Evolutionary conservation across 2,888 invertebrate species (phyloP).

Genomic region (Hydrotaea diabolus): DNA sequence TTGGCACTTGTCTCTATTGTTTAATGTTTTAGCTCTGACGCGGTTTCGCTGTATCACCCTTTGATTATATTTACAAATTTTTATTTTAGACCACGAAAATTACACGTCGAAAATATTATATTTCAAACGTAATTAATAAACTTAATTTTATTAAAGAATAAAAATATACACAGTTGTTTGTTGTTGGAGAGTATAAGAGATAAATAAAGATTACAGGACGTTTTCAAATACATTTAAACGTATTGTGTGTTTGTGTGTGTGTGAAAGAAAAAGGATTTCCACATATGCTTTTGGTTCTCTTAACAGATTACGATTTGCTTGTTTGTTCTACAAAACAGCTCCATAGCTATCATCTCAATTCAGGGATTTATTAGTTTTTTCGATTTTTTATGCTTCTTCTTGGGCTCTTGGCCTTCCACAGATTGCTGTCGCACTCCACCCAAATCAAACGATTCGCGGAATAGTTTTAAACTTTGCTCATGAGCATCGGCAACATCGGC

Average conservation of each 20-base stretch:
- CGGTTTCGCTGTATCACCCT: too few species aligned
- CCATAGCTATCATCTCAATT: not conserved
- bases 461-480: conserved; percentile 63
- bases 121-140: conserved; percentile 37
- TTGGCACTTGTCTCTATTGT: too few species aligned
- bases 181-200: conserved; percentile 38
- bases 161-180: conserved; percentile 50
- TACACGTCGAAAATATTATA: not conserved
- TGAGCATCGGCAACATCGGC: conserved; percentile 60
- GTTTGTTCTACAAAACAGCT: not conserved
- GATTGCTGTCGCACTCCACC: not conserved
- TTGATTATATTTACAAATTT: too few species aligned
- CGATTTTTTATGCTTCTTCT: conserved; percentile 62
- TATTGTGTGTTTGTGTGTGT: conserved; percentile 30
- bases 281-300: conserved; percentile 23
- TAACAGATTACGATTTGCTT: not conserved
- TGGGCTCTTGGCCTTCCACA: not conserved
- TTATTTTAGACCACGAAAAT: not conserved
- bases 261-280: not conserved
- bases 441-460: conserved; percentile 61
- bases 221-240: conserved; percentile 51
- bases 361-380: conserved; percentile 47
- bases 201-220: conserved; percentile 55
- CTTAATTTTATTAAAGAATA: conserved; percentile 59
- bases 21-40: too few species aligned